These are phyloP conservation scores for Drosophila eugracilis DNA, from an alignment of 1,140 invertebrate species.

Conservation along the genomic window DNA sequence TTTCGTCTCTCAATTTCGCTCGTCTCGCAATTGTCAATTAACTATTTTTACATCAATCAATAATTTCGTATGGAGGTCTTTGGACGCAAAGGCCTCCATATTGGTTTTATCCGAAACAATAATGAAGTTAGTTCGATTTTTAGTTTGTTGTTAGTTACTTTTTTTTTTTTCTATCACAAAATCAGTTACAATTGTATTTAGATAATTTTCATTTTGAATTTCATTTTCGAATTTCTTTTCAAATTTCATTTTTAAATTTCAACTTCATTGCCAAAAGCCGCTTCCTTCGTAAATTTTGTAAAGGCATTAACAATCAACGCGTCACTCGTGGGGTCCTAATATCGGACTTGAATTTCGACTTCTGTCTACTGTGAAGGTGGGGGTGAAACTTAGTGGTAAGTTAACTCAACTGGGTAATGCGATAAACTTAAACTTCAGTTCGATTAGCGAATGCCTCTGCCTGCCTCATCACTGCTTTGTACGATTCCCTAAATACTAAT, in stretches of 20 bases:
- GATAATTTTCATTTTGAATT: conserved; percentile 62
- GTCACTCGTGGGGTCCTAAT: conserved; percentile 42
- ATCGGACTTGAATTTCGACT: conserved; percentile 65
- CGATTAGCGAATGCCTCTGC: conserved; percentile 43
- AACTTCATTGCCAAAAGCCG: conserved; percentile 62
- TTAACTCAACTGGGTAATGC: conserved; percentile 37
- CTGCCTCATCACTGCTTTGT: conserved; percentile 46
- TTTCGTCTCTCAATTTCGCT: conserved; percentile 57
- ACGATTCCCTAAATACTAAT: conserved; percentile 57
- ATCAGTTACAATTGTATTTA: conserved; percentile 85
- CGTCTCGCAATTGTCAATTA: conserved; percentile 63
- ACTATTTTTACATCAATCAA: conserved; percentile 81
- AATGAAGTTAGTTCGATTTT: conserved; percentile 59
- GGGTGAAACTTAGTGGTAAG: conserved; percentile 32
- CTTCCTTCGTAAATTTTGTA: conserved; percentile 72
- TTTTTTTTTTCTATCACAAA: conserved; percentile 80
- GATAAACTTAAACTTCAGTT: conserved; percentile 48
- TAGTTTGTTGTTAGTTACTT: conserved; percentile 51
- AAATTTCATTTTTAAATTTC: conserved; percentile 45
- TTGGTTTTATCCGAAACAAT: conserved; percentile 79
- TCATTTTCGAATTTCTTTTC: conserved; percentile 32
- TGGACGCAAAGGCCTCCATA: conserved; percentile 43
- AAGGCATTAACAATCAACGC: conserved; percentile 83
- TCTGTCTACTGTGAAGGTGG: conserved; percentile 43
- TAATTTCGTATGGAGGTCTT: conserved; percentile 70